Conservation (phyloP, 2,797 vertebrate genomes). For the Sebastes dallii region DNA sequence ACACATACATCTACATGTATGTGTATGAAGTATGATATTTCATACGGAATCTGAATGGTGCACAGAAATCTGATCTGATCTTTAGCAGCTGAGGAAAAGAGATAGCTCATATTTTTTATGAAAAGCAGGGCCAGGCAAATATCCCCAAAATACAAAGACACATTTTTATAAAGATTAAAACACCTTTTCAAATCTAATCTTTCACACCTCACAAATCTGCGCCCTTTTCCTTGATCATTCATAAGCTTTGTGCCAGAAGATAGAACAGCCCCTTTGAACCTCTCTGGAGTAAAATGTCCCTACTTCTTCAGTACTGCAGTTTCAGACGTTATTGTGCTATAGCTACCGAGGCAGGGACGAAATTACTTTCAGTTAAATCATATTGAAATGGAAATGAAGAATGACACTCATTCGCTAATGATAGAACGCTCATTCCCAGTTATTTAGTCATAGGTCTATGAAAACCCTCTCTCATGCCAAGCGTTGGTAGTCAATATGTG, state of each 20-base stretch:
- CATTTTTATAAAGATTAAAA: slow-evolving; percentile 1
- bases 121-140: background rate
- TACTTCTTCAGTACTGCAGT: background rate
- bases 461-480: slow-evolving; percentile 1
- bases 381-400: background rate
- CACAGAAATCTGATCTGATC: background rate
- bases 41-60: background rate
- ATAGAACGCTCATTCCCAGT: background rate
- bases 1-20: too few species aligned
- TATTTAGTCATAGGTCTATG: background rate
- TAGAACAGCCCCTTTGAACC: background rate
- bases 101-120: background rate
- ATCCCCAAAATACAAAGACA: background rate
- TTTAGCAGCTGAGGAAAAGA: background rate
- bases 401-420: slow-evolving; percentile 3
- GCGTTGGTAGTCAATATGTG: slow-evolving; percentile 14
- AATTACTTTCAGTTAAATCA: background rate
- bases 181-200: slow-evolving; percentile 3
- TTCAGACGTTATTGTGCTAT: background rate
- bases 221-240: background rate
- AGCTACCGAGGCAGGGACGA: background rate
- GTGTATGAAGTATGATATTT: background rate
- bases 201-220: slow-evolving; percentile 2
- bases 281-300: background rate
- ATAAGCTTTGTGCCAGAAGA: slow-evolving; percentile 1